Evolutionary conservation across 2,113 vertebrate species (phyloP).

Genomic region (Phalacrocorax aristotelis): DNA sequence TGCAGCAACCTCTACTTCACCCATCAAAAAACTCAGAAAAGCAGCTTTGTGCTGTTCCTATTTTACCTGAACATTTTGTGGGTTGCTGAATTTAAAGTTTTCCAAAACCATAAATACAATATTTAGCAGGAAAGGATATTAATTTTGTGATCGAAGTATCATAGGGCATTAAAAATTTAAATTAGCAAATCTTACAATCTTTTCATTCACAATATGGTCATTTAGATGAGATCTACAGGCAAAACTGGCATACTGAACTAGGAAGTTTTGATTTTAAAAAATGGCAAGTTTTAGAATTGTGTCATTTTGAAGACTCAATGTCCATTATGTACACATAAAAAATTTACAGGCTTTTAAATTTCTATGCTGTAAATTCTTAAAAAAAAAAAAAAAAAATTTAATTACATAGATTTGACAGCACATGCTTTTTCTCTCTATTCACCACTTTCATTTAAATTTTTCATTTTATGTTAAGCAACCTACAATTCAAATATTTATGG

Average conservation of each 20-base stretch:
- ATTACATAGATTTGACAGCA: background rate
- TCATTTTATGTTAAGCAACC: background rate
- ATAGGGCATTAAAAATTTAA: background rate
- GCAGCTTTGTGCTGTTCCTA: background rate
- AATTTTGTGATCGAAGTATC: background rate
- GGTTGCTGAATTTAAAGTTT: background rate
- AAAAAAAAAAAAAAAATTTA: background rate
- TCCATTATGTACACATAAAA: background rate
- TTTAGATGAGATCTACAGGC: background rate
- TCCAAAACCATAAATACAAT: background rate
- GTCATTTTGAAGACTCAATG: background rate
- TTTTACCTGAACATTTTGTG: background rate
- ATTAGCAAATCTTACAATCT: background rate
- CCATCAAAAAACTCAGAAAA: background rate
- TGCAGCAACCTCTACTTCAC: background rate
- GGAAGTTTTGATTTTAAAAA: background rate
- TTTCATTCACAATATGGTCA: background rate
- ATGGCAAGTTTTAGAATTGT: background rate
- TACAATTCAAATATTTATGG: background rate
- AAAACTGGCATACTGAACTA: background rate
- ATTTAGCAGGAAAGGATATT: background rate
- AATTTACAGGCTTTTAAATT: background rate
- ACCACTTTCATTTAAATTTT: background rate
- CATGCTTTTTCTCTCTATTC: background rate
- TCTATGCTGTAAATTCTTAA: background rate